Evolutionary conservation across 2,113 vertebrate species (phyloP).

Genomic region (Actinemys pallida): DNA sequence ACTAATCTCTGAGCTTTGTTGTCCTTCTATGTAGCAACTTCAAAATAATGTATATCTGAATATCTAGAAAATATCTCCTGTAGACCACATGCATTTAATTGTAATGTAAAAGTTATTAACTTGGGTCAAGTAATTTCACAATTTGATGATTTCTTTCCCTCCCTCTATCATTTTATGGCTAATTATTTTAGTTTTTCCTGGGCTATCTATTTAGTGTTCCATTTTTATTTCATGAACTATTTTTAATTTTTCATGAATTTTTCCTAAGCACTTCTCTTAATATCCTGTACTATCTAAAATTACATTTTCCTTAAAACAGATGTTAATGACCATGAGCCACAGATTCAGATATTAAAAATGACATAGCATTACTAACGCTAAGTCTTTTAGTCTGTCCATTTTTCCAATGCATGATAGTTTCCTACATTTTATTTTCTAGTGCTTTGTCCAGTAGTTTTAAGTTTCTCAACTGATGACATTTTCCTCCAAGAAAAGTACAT

Average conservation of each 20-base stretch:
- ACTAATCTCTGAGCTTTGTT: neutral
- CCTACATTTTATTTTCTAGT: neutral
- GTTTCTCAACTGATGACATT: neutral
- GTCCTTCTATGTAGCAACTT: neutral
- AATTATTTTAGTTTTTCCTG: neutral
- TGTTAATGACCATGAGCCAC: neutral
- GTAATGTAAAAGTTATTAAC: neutral
- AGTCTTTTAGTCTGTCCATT: neutral
- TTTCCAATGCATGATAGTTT: neutral
- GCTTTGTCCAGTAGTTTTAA: neutral
- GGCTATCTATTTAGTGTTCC: neutral
- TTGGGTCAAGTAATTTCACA: neutral
- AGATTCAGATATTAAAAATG: neutral
- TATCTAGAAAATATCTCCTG: neutral
- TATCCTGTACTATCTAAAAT: neutral
- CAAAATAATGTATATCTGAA: neutral
- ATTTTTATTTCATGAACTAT: conserved; percentile 1
- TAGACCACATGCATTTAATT: neutral
- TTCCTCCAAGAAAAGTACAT: too few species aligned
- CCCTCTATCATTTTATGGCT: neutral
- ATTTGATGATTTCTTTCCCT: neutral
- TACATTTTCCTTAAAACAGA: neutral
- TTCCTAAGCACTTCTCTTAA: neutral
- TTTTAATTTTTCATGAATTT: conserved; percentile 9
- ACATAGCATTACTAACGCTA: neutral